Conservation (phyloP, 2,888 invertebrate genomes). For the Liodrosophila aerea region DNA sequence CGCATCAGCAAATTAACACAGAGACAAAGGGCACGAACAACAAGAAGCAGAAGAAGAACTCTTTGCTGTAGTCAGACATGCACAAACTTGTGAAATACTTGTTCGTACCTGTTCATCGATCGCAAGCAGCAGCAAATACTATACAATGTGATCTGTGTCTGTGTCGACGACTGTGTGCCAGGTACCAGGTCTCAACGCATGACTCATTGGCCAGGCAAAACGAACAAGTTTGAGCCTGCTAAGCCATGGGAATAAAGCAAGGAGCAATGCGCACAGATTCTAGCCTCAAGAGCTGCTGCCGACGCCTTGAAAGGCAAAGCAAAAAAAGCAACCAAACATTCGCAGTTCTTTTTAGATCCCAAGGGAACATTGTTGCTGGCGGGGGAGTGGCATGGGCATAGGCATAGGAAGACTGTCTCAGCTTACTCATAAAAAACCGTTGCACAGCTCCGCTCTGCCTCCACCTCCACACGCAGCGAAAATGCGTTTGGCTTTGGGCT, state of each 20-base stretch:
- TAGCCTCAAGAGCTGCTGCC: slow-evolving; percentile 1
- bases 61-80: slow-evolving; percentile 42
- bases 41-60: slow-evolving; percentile 14
- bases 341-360: background rate
- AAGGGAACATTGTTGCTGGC: slow-evolving; percentile 27
- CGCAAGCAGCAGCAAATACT: slow-evolving; percentile 19
- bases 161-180: slow-evolving; percentile 28
- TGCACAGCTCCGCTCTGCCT: too few relatives aligned
- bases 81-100: slow-evolving; percentile 64
- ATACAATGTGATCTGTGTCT: slow-evolving; percentile 1
- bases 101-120: slow-evolving; percentile 35
- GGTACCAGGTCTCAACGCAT: slow-evolving; percentile 29
- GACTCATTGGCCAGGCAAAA: slow-evolving; percentile 30
- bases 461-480: too few relatives aligned
- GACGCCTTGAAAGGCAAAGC: slow-evolving; percentile 33
- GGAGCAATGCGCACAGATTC: slow-evolving; percentile 44
- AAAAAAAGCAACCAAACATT: slow-evolving; percentile 15
- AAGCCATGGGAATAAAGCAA: slow-evolving; percentile 54
- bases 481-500: slow-evolving; percentile 55
- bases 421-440: slow-evolving; percentile 46
- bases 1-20: slow-evolving; percentile 44
- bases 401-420: background rate
- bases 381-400: slow-evolving; percentile 14
- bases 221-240: slow-evolving; percentile 63
- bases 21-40: slow-evolving; percentile 27